Percentiles rank a stretch among this genome's conserved stretches.
Conservation (phyloP, 2,797 vertebrate genomes). For the Falco naumanni region DNA sequence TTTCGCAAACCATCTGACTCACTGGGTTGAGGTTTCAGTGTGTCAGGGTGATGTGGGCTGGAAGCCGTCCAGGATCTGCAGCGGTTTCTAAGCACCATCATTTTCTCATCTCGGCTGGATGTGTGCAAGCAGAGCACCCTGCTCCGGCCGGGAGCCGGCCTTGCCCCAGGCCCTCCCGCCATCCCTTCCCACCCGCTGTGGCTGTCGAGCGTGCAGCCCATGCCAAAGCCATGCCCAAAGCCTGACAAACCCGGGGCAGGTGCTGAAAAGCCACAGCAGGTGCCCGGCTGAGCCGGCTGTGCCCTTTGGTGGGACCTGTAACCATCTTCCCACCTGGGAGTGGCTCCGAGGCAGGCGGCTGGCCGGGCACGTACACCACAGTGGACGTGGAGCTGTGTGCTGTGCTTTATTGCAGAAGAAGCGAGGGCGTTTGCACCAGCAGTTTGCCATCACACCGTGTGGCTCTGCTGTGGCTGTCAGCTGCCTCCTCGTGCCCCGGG, state of each 20-base stretch:
- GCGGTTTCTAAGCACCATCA: accelerated
- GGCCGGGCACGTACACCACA: accelerated
- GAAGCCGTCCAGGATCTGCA: too few species aligned
- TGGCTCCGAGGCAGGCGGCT: not conserved
- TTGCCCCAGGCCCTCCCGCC: not conserved
- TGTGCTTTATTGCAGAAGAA: not conserved
- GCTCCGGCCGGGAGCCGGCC: accelerated
- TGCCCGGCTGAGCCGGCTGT: not conserved
- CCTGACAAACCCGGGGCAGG: accelerated
- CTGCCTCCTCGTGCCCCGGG: not conserved
- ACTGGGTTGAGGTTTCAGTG: accelerated
- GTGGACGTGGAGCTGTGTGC: accelerated
- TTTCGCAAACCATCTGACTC: not conserved
- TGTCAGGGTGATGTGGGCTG: not conserved
- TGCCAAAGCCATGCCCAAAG: not conserved
- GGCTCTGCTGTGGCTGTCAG: accelerated
- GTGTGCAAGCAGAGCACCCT: not conserved
- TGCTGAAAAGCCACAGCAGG: not conserved
- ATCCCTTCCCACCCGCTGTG: not conserved
- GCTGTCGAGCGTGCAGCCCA: accelerated
- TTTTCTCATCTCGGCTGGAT: accelerated
- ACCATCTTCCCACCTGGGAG: too few species aligned
- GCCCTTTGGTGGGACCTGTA: not conserved
- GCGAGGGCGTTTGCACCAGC: not conserved
- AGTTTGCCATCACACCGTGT: accelerated